Base-by-base conservation (phyloP, 2,797 vertebrate species). In the Phrynocephalus vlangalii region DNA sequence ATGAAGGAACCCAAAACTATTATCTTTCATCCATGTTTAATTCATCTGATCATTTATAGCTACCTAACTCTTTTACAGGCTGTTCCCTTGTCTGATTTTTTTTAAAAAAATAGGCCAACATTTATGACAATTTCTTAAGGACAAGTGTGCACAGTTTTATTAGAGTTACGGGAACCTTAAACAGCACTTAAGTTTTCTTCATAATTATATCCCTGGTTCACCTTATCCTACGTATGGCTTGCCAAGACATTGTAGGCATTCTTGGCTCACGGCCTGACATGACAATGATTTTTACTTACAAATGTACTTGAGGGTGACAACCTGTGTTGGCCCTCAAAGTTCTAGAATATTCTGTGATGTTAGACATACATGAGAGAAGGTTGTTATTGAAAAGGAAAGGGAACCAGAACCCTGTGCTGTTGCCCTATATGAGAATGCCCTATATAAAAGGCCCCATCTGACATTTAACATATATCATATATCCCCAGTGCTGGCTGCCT, bases 161-260 rank as follows among this genome's bases (percentile, higher is more conserved):
- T 86, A 89, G 78, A 60, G 82, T 83, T 80, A 93, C 86, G 28
- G 85, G 80, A 77, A 88, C 91, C 91, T 92, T 90, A 88, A 94
- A 92, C 48, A 86, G 88, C 76, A 85, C 26, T 89, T 91, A 26
- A 79, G 22, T 83, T 89, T 63, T 50, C 38, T 84, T 91, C 10
- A 0, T 16, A 73, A 84, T 86, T 88, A 87, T 4, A 0, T 85
- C 63, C 48, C 79, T 3, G 85, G 48, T 82, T 93, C 86, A 92
- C 72, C 77, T 93, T 94, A 92, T 82, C 88, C 88, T 91, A 91
- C 75, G 92, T 95, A 56, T 91, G 88, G 9, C 71, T 89, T 86
- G 63, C 77, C 90, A 88, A 66, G 13, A 68, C 63, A 33, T 63
- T 79, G 24, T 72, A 72, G 85, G 67, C 7, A 24, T 70, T 48